Evolutionary conservation across 1,140 invertebrate genomes (phyloP).

Genomic region (Drosophila dunni): DNA sequence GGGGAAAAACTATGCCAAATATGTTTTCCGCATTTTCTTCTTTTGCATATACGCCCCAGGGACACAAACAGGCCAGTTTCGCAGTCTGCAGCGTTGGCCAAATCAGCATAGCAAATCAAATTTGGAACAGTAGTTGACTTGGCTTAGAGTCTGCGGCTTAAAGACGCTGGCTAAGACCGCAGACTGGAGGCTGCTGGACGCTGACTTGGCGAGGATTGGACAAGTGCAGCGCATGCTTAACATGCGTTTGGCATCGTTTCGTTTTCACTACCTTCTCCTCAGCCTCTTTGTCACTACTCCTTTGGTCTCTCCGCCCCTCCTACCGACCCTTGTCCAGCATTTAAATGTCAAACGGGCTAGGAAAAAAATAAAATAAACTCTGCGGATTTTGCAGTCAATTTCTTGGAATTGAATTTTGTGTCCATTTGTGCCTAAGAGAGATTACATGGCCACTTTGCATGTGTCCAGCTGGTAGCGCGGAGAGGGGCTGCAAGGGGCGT

Average conservation of each 20-base stretch:
- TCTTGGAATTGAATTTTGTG: conserved; percentile 78
- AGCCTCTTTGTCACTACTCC: background rate
- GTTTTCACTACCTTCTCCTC: conserved; percentile 36
- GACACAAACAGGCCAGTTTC: conserved; percentile 26
- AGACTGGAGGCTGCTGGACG: background rate
- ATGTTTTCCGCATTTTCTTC: conserved; percentile 78
- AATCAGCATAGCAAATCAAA: conserved; percentile 79
- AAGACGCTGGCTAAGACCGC: background rate
- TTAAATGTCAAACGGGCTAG: conserved; percentile 50
- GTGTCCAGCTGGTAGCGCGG: conserved; percentile 21
- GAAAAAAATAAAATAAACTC: conserved; percentile 26
- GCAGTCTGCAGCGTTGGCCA: conserved; percentile 29
- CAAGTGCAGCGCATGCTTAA: conserved; percentile 73
- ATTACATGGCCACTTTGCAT: conserved; percentile 60
- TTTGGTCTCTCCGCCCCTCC: background rate
- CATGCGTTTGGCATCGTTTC: conserved; percentile 78
- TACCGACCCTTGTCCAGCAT: conserved; percentile 20
- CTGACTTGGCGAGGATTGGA: conserved; percentile 24
- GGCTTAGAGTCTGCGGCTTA: background rate
- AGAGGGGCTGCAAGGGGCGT: background rate
- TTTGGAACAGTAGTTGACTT: conserved; percentile 78
- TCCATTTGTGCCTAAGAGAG: conserved; percentile 59
- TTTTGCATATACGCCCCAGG: conserved; percentile 54
- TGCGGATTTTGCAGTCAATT: conserved; percentile 72
- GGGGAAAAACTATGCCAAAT: conserved; percentile 70